Evolutionary conservation across 2,797 vertebrate species (phyloP).

Genomic region (Parauchenoglanis punctatus): DNA sequence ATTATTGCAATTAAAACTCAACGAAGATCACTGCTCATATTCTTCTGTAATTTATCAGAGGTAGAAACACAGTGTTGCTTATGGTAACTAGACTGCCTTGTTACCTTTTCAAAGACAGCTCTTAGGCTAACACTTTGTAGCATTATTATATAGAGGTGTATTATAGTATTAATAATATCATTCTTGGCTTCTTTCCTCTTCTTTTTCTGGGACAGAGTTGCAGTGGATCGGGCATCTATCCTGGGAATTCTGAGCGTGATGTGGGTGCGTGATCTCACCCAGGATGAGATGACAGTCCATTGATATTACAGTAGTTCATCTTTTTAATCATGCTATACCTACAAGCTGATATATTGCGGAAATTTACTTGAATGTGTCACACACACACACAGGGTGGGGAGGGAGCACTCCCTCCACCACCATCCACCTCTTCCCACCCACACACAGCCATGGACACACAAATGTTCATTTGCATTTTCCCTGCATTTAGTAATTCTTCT

Average conservation of each 20-base stretch:
- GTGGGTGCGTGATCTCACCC: neutral
- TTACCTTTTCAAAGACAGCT: neutral
- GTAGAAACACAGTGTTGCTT: neutral
- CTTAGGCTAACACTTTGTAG: neutral
- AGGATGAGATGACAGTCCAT: neutral
- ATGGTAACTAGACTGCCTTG: neutral
- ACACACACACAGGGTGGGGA: neutral
- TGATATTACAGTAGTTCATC: neutral
- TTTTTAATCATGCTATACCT: neutral
- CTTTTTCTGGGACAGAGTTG: neutral
- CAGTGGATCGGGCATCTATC: neutral
- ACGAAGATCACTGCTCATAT: neutral
- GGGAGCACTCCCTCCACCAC: neutral
- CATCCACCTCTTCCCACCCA: neutral
- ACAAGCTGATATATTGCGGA: too few species aligned
- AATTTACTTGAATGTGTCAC: neutral
- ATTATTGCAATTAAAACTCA: neutral
- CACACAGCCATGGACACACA: slow-evolving; percentile 13
- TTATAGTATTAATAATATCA: neutral
- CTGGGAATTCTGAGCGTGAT: neutral
- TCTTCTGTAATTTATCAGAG: neutral
- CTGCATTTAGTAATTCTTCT: slow-evolving; percentile 31
- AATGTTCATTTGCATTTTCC: neutral
- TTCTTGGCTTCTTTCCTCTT: neutral
- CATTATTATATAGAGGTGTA: neutral